Conservation (phyloP, 2,797 vertebrate species). For the Cyprinodon diabolis region DNA sequence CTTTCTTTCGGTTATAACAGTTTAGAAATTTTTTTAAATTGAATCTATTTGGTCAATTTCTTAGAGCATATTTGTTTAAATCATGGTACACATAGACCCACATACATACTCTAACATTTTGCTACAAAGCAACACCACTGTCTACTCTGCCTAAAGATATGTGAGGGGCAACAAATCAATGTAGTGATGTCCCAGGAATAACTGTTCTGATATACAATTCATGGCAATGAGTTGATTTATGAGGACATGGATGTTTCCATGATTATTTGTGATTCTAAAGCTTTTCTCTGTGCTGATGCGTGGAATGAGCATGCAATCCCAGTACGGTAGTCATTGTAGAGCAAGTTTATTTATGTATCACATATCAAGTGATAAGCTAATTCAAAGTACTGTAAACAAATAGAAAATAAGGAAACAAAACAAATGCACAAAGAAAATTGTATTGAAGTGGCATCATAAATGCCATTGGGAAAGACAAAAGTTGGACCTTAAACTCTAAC, state of each 20-base stretch:
- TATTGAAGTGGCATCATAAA: too few species aligned
- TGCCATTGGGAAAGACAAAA: too few species aligned
- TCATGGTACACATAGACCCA: too few species aligned
- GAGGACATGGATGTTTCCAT: not conserved
- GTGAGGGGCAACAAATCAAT: conserved; percentile 26
- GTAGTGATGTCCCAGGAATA: not conserved
- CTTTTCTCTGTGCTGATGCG: not conserved
- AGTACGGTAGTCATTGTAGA: not conserved
- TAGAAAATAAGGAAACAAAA: too few species aligned
- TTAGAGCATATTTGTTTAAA: not conserved
- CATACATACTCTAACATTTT: too few species aligned
- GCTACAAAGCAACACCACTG: not conserved
- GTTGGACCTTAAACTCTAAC: too few species aligned
- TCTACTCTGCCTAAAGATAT: not conserved
- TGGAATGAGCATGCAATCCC: not conserved
- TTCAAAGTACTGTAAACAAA: too few species aligned
- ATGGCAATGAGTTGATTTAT: not conserved
- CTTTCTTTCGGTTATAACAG: conserved; percentile 32
- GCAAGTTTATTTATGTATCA: too few species aligned
- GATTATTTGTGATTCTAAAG: not conserved
- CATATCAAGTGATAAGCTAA: too few species aligned
- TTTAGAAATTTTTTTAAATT: conserved; percentile 14
- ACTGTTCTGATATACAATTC: not conserved
- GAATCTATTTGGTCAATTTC: conserved; percentile 20
- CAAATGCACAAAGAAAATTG: too few species aligned